These are phyloP conservation scores for Argynnis bischoffii DNA, from an alignment of 2,888 invertebrate genomes.

Conservation along the genomic window DNA sequence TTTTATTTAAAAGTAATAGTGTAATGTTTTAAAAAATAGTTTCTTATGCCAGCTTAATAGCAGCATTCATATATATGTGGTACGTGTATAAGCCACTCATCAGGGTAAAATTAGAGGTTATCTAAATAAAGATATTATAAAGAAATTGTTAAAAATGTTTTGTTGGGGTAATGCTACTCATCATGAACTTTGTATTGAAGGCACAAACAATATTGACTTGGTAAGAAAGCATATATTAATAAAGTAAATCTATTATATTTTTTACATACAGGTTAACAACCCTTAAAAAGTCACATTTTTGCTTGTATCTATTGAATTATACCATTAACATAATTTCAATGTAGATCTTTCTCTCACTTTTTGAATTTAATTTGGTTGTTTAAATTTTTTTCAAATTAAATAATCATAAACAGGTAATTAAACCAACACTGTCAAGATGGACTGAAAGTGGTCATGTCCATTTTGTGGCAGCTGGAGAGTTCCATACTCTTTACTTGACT, in stretches of 20 bases:
- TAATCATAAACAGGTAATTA: constrained; percentile 51
- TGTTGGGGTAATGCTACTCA: constrained; percentile 80
- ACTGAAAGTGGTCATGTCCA: constrained; percentile 78
- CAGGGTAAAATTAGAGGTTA: constrained; percentile 48
- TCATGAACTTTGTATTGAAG: constrained; percentile 74
- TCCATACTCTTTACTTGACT: constrained; percentile 91
- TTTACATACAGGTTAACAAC: neutral
- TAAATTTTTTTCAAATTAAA: neutral
- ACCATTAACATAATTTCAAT: no score
- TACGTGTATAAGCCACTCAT: constrained; percentile 22
- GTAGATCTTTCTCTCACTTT: no score
- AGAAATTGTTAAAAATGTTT: constrained; percentile 63
- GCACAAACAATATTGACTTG: constrained; percentile 63
- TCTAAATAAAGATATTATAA: constrained; percentile 47
- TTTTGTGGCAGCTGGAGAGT: constrained; percentile 88
- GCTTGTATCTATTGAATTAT: no score
- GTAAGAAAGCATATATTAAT: constrained; percentile 50
- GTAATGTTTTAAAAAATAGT: constrained; percentile 31
- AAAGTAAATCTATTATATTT: neutral
- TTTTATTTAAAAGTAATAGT: constrained; percentile 30
- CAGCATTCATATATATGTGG: constrained; percentile 34
- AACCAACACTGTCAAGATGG: constrained; percentile 85
- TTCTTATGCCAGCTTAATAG: constrained; percentile 29
- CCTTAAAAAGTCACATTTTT: neutral
- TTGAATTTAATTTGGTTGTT: no score